Evolutionary conservation across 2,797 vertebrate genomes (phyloP).

Genomic region (Arctocebus calabarensis): DNA sequence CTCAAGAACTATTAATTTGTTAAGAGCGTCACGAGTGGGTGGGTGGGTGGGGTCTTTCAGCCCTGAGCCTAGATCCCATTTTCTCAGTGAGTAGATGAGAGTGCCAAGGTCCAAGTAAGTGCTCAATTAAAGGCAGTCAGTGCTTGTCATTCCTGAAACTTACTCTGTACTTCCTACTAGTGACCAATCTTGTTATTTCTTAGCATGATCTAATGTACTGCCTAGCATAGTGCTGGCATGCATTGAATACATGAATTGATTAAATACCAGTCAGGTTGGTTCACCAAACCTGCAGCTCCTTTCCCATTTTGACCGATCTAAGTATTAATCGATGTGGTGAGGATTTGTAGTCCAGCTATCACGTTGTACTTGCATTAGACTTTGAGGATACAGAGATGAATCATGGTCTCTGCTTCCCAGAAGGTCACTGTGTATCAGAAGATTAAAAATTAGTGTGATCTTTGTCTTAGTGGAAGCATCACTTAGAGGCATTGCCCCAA

Average conservation of each 20-base stretch:
- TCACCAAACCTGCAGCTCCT: not conserved
- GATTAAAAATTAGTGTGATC: not conserved
- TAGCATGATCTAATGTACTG: not conserved
- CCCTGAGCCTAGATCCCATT: not conserved
- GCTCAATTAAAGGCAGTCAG: not conserved
- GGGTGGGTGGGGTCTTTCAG: not conserved
- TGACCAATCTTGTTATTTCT: not conserved
- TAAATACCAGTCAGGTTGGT: not conserved
- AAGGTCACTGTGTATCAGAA: not conserved
- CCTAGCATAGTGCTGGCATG: not conserved
- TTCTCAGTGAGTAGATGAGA: not conserved
- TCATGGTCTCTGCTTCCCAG: not conserved
- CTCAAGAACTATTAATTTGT: not conserved
- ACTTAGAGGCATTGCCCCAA: not conserved
- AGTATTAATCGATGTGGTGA: constrained; percentile 22
- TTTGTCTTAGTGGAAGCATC: not conserved
- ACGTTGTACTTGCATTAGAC: not conserved
- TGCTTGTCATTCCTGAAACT: constrained; percentile 24
- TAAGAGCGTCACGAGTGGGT: not conserved
- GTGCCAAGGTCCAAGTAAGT: not conserved
- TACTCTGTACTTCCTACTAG: not conserved
- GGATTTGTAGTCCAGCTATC: not conserved
- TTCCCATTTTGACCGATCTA: not conserved
- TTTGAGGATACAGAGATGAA: constrained; percentile 21
- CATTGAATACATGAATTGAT: constrained; percentile 40